phyloP scores from a whole-genome alignment of 2,888 invertebrate genomes.

The Plebejus argus region DNA sequence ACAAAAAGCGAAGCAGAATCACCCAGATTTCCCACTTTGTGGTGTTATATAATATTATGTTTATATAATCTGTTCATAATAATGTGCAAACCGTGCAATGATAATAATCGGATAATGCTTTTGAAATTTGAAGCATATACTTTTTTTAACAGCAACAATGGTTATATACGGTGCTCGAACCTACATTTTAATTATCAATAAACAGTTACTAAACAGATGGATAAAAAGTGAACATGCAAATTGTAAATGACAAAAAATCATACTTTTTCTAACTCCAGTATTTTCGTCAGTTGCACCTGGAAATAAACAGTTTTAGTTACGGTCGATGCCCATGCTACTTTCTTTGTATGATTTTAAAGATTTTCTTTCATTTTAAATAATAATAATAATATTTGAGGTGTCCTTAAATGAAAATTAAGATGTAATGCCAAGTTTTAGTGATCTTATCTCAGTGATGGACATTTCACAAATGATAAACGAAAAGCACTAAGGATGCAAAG shows the following conservation, averaged over 20 bases:
- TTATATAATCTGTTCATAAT: no score
- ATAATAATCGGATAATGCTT: not conserved
- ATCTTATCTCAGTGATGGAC: not conserved
- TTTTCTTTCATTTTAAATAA: not conserved
- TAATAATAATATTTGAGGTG: not conserved
- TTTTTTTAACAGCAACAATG: not conserved
- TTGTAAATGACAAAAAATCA: conserved; percentile 45
- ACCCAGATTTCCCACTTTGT: no score
- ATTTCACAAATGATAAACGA: not conserved
- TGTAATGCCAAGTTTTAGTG: not conserved
- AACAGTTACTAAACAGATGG: not conserved
- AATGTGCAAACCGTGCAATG: not conserved
- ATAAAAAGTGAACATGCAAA: conserved; percentile 15
- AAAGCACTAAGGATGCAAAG: conserved; percentile 10
- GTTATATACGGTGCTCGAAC: not conserved
- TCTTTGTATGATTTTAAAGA: not conserved
- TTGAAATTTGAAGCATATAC: not conserved
- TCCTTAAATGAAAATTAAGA: not conserved
- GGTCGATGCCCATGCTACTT: not conserved
- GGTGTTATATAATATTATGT: no score
- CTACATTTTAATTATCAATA: not conserved
- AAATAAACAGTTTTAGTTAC: conserved; percentile 43
- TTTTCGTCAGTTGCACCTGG: conserved; percentile 59
- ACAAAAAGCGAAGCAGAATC: no score
- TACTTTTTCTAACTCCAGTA: conserved; percentile 67